A percentile compares a stretch with the other conserved stretches of the same genome.
Evolutionary conservation across 2,113 vertebrate species (phyloP).

Genomic region (Puntigrus tetrazona): DNA sequence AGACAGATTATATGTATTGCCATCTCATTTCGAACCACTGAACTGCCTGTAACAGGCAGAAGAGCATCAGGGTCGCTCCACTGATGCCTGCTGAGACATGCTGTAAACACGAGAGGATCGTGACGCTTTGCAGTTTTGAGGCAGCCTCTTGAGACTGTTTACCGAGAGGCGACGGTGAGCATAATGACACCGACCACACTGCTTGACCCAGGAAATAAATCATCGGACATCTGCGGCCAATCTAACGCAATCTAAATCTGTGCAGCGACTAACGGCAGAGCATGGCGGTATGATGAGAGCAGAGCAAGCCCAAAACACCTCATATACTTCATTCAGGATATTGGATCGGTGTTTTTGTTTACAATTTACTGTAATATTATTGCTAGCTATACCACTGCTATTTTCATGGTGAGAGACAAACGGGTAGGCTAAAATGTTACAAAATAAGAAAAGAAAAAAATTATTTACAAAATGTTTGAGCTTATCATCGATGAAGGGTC

Average conservation of each 20-base stretch:
- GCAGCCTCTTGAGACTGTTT: background rate
- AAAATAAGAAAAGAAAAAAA: background rate
- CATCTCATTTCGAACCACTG: background rate
- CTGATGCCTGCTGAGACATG: background rate
- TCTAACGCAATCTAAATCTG: conserved; percentile 13
- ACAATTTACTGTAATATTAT: background rate
- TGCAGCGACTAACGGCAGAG: background rate
- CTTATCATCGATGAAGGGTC: background rate
- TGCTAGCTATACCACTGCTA: background rate
- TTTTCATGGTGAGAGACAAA: background rate
- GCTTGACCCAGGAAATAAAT: conserved; percentile 36
- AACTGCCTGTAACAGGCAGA: background rate
- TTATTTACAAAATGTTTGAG: background rate
- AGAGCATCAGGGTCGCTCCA: background rate
- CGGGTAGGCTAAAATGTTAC: background rate
- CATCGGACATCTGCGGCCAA: background rate
- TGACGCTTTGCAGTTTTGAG: conserved; percentile 20
- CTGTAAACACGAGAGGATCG: background rate
- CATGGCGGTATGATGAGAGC: background rate
- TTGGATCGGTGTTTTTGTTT: background rate
- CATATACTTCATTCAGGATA: background rate
- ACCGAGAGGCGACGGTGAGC: background rate
- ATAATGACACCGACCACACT: conserved; percentile 22
- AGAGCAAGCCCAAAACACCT: background rate
- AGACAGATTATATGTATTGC: conserved; percentile 10